Evolutionary conservation across 2,797 vertebrate genomes (phyloP), one percentile per base, ranked within the genome.

Genomic region (Eutrigla gurnardus): DNA sequence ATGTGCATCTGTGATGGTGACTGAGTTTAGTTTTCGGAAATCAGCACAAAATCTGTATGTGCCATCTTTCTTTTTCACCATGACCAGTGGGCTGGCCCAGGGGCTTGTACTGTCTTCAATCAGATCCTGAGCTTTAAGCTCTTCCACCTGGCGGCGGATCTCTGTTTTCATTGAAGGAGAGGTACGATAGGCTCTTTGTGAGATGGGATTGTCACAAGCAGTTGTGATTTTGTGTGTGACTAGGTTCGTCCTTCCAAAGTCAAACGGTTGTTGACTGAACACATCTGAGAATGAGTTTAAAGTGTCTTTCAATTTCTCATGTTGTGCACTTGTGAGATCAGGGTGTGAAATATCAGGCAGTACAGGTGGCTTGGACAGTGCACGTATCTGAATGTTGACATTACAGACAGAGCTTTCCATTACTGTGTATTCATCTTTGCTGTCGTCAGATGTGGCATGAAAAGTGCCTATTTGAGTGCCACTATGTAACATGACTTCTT

Each of bases 321-420:
- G 47, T 39, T 65, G 25, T 25, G 25, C 25, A 25, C 25, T 25
- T 25, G 25, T 25, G 25, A 25, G 25, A 25, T 25, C 25, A 25
- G 25, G 25, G 25, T 70, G 13, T 32, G 39, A 40, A 4, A 80
- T 4, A 53, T 67, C 50, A 5, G 25, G 25, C 25, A 25, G 25
- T 25, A 25, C 25, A 25, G 25, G 25, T 25, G 25, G 25, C 25
- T 25, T 25, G 25, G 49, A 50, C 13, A 33, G 12, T 1, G 33
- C 3, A 46, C 58, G 42, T 1, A 6, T 8, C 17, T 60, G 58
- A 42, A 39, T 25, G 33, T 75, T 49, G 0, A 78, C 4, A 43
- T 75, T 75, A 37, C 47, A 69, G 0, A 73, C 54, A 54, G 49
- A 66, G 18, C 11, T 14, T 11, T 54, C 63, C 57, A 72, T 76